Evolutionary conservation across 2,113 vertebrate genomes (phyloP).

Genomic region (Aleadryas rufinucha): DNA sequence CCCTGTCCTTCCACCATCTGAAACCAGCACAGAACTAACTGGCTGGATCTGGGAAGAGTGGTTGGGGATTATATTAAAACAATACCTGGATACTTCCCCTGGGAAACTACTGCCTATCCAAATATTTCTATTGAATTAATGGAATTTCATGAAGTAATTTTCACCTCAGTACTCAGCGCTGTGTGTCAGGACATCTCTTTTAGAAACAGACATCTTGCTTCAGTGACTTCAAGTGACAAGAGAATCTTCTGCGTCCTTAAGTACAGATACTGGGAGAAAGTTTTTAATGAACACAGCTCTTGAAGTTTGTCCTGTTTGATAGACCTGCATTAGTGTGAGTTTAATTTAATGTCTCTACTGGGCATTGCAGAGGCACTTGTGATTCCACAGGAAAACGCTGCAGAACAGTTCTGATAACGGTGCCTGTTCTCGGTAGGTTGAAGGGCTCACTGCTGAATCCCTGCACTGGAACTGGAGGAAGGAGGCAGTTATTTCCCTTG

Average conservation of each 20-base stretch:
- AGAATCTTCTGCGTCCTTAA: not conserved
- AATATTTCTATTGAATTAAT: not conserved
- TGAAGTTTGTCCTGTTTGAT: not conserved
- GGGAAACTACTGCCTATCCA: not conserved
- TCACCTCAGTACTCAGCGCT: not conserved
- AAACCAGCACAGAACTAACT: not conserved
- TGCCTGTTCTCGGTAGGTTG: accelerated
- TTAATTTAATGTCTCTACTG: not conserved
- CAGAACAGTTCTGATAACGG: not conserved
- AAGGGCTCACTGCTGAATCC: not conserved
- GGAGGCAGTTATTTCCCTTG: not conserved
- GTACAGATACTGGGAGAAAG: not conserved
- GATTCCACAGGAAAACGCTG: not conserved
- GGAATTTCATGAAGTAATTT: not conserved
- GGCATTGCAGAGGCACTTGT: not conserved
- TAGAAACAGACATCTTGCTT: not conserved
- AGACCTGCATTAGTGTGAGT: not conserved
- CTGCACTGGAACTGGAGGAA: not conserved
- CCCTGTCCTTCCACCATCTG: not conserved
- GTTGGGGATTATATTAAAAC: not conserved
- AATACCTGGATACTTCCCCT: not conserved
- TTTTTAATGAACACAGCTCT: not conserved
- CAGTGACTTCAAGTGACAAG: not conserved
- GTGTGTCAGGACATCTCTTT: not conserved
- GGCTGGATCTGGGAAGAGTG: not conserved